Percentiles rank a stretch among this genome's conserved stretches.
Evolutionary conservation across 2,888 invertebrate species (phyloP).

Genomic region (Drosophila neutralis): DNA sequence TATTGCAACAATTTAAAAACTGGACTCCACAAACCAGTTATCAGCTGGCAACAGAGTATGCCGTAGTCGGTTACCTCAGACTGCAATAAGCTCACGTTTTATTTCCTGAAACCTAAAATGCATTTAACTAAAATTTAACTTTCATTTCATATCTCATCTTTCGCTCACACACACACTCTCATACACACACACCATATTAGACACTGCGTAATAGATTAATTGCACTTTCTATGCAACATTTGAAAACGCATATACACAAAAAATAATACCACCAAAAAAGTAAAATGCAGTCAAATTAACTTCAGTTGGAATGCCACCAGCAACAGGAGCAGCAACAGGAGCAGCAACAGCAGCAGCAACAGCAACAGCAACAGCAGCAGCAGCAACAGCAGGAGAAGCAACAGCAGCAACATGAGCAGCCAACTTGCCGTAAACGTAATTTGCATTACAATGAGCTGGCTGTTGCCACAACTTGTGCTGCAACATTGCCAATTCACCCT

Average conservation of each 20-base stretch:
- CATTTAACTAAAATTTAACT: not conserved
- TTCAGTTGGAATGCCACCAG: not conserved
- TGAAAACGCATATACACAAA: not conserved
- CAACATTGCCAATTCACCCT: not conserved
- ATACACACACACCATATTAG: not conserved
- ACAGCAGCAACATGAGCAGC: constrained; percentile 10
- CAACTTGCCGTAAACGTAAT: constrained; percentile 70
- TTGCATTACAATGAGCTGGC: constrained; percentile 73
- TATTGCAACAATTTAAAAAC: not conserved
- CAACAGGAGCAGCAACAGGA: no score
- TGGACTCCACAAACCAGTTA: no score
- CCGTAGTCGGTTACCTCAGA: not conserved
- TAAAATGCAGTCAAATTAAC: not conserved
- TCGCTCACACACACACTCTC: not conserved
- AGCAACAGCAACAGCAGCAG: accelerated
- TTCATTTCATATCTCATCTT: not conserved
- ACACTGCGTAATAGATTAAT: not conserved
- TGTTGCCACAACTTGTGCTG: constrained; percentile 33
- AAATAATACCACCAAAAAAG: not conserved
- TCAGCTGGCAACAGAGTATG: not conserved
- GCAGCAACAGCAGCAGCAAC: no score
- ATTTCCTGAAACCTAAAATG: not conserved
- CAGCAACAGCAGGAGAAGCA: not conserved
- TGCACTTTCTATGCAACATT: not conserved
- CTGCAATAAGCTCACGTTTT: not conserved